Evolutionary conservation across 2,113 vertebrate genomes (phyloP).

Genomic region (Etia nguti): DNA sequence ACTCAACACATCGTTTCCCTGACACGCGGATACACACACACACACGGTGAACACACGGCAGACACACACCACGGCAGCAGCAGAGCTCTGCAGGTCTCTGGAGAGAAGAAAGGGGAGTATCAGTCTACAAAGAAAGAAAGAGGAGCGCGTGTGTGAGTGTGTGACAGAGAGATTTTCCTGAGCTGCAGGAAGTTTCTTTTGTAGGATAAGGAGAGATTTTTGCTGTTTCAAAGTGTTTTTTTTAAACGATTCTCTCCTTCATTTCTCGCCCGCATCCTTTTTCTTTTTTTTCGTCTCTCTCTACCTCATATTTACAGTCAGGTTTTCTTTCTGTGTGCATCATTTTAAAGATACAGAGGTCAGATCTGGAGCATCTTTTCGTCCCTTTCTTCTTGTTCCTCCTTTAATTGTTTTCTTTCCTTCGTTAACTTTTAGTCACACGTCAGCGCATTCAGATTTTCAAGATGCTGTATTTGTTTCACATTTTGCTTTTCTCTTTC

Average conservation of each 20-base stretch:
- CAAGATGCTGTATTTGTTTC: background rate
- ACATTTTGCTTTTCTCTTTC: background rate
- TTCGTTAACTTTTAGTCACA: background rate
- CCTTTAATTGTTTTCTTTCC: background rate
- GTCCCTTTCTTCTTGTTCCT: background rate
- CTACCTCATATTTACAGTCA: background rate
- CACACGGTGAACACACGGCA: background rate
- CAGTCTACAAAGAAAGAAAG: constrained; percentile 16
- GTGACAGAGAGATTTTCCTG: constrained; percentile 19
- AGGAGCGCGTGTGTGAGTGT: background rate
- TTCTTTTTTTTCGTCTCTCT: background rate
- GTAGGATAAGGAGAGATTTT: constrained; percentile 41
- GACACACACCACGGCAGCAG: background rate
- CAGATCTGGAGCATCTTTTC: background rate
- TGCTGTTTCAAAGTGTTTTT: constrained; percentile 10
- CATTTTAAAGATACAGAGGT: background rate
- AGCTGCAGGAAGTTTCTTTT: constrained; percentile 33
- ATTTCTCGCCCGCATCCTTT: background rate
- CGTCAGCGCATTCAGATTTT: background rate
- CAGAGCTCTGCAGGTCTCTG: constrained; percentile 16
- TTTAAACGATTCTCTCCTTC: background rate
- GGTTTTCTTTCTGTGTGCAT: background rate
- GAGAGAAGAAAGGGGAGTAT: constrained; percentile 24
- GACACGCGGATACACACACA: background rate
- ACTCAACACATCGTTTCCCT: background rate